A percentile compares a stretch with the other conserved stretches of the same genome.
These are phyloP conservation scores for Rhagoletis zephyria DNA, from an alignment of 1,140 invertebrate species.

Conservation along the genomic window DNA sequence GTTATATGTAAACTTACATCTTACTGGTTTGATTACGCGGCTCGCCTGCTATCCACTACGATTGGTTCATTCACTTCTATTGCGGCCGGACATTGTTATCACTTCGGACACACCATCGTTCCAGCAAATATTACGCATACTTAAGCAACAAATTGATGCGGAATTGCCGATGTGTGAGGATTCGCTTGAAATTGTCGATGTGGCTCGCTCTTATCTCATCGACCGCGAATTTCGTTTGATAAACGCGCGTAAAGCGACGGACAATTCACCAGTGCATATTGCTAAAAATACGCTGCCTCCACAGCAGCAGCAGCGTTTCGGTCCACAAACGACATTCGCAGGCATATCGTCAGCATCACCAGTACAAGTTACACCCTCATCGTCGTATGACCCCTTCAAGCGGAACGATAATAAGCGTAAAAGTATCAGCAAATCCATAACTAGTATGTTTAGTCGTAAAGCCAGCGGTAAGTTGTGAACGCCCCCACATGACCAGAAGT, in stretches of 20 bases:
- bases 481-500: not conserved
- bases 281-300: conserved; percentile 64
- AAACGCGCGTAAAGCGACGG: conserved; percentile 78
- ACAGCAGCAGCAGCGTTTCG: conserved; percentile 56
- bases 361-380: conserved; percentile 69
- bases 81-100: conserved; percentile 89
- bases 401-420: conserved; percentile 80
- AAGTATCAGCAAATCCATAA: conserved; percentile 82
- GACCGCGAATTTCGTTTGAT: conserved; percentile 83
- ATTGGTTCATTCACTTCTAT: conserved; percentile 87
- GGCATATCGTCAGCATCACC: conserved; percentile 69
- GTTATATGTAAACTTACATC: conserved; percentile 88
- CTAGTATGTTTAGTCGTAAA: conserved; percentile 80
- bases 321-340: conserved; percentile 64
- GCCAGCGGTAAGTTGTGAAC: conserved; percentile 58
- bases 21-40: conserved; percentile 89
- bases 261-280: conserved; percentile 73
- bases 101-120: conserved; percentile 92
- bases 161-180: conserved; percentile 82
- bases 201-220: conserved; percentile 84
- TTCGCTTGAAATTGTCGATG: conserved; percentile 80
- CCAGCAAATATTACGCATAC: conserved; percentile 87
- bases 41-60: conserved; percentile 91
- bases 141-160: conserved; percentile 90
- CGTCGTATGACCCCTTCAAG: conserved; percentile 74